A percentile compares a stretch with the other conserved stretches of the same genome.
Evolutionary conservation across 2,888 invertebrate species (phyloP).

Genomic region (Heliconius hortense): DNA sequence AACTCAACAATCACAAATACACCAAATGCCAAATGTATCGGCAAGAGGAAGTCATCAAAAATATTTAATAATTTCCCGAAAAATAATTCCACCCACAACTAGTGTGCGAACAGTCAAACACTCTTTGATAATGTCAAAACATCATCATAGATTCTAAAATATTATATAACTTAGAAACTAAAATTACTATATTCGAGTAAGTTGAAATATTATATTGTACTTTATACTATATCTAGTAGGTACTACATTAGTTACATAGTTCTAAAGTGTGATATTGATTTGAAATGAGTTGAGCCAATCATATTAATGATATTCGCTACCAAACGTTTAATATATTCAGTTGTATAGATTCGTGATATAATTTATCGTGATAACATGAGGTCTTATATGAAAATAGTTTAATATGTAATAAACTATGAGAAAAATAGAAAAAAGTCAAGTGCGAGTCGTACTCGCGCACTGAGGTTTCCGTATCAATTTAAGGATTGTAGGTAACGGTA

Average conservation of each 20-base stretch:
- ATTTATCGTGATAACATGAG: not conserved
- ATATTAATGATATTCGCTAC: slow-evolving; percentile 5
- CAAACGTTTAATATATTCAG: not conserved
- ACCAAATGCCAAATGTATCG: too few relatives aligned
- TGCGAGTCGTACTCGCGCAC: too few relatives aligned
- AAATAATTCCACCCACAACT: too few relatives aligned
- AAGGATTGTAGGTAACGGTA: too few relatives aligned
- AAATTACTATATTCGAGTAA: not conserved
- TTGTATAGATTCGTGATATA: not conserved
- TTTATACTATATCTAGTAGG: not conserved
- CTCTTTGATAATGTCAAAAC: not conserved
- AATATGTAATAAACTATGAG: not conserved
- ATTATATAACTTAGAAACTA: not conserved
- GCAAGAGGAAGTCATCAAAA: too few relatives aligned
- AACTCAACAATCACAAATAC: too few relatives aligned
- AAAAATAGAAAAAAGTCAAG: too few relatives aligned
- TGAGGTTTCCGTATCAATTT: too few relatives aligned
- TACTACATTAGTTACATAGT: not conserved
- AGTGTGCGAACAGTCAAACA: not conserved
- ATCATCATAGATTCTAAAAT: not conserved
- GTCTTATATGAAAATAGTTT: not conserved
- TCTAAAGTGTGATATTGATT: not conserved
- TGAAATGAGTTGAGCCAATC: not conserved
- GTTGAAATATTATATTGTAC: not conserved
- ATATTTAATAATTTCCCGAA: too few relatives aligned